Percentiles rank a stretch among this genome's conserved stretches.
phyloP scores from a whole-genome alignment of 2,888 invertebrate species.

The Apeira syringaria region DNA sequence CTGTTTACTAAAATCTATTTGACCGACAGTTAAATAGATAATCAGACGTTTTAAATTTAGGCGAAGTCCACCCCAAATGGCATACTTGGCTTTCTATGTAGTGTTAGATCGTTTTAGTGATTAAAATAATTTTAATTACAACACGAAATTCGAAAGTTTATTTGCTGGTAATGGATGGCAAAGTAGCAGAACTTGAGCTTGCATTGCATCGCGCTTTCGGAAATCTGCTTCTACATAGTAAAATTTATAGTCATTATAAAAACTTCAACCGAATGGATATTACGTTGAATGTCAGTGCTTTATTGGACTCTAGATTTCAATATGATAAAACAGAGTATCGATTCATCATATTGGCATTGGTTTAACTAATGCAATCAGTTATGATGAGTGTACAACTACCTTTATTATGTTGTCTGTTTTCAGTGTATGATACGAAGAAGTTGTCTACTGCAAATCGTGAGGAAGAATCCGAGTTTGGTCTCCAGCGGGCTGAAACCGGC shows the following conservation, averaged over 20 bases:
- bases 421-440: constrained; percentile 87
- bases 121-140: too few species aligned
- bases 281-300: too few species aligned
- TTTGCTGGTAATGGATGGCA: constrained; percentile 41
- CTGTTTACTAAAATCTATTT: too few species aligned
- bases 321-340: too few species aligned
- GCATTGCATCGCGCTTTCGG: constrained; percentile 43
- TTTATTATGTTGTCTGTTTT: constrained; percentile 10
- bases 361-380: not conserved
- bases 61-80: too few species aligned
- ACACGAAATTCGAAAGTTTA: constrained; percentile 33
- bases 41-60: too few species aligned
- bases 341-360: not conserved
- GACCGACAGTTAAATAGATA: too few species aligned
- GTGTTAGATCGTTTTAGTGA: too few species aligned
- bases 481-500: constrained; percentile 88
- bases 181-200: constrained; percentile 41
- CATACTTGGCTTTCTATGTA: too few species aligned
- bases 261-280: not conserved
- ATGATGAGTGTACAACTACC: constrained; percentile 3
- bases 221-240: not conserved
- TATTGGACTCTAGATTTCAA: too few species aligned
- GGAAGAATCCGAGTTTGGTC: constrained; percentile 88
- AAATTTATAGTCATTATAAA: constrained; percentile 1
- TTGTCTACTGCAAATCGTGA: constrained; percentile 78